phyloP scores from a whole-genome alignment of 2,113 vertebrate genomes.

The Lepisosteus osseus region DNA sequence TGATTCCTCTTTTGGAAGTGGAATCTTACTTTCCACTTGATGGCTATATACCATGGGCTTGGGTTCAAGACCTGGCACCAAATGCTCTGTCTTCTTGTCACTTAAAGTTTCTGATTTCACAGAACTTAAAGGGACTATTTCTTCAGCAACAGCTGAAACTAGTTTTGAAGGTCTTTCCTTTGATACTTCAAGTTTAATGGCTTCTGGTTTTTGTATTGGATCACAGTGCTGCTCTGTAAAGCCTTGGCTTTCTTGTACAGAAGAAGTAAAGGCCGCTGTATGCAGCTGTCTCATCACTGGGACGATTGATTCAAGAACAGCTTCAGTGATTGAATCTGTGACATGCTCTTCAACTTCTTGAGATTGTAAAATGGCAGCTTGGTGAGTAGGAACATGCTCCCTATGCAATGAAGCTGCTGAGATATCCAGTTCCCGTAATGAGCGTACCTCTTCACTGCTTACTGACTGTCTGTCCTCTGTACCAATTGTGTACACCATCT shows the following conservation, averaged over 20 bases:
- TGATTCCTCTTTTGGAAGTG: slow-evolving; percentile 60
- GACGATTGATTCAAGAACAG: slow-evolving; percentile 35
- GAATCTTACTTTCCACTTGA: slow-evolving; percentile 42
- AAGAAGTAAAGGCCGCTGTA: slow-evolving; percentile 45
- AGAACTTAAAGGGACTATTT: slow-evolving; percentile 46
- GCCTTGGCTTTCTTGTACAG: slow-evolving; percentile 58
- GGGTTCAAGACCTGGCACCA: slow-evolving; percentile 38
- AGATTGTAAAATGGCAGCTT: slow-evolving; percentile 58
- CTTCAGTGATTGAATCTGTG: slow-evolving; percentile 30
- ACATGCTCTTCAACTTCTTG: slow-evolving; percentile 53
- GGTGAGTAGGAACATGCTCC: slow-evolving; percentile 51
- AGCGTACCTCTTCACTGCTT: slow-evolving; percentile 54
- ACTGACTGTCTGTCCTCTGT: slow-evolving; percentile 55
- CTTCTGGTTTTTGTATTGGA: slow-evolving; percentile 56
- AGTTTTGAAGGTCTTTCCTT: slow-evolving; percentile 44
- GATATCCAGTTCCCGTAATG: slow-evolving; percentile 43
- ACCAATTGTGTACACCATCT: slow-evolving; percentile 61
- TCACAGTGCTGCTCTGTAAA: slow-evolving; percentile 63
- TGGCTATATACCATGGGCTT: slow-evolving; percentile 44
- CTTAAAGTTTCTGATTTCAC: slow-evolving; percentile 39
- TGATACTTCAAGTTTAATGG: slow-evolving; percentile 34
- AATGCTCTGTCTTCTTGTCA: slow-evolving; percentile 23
- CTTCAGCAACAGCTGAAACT: slow-evolving; percentile 52
- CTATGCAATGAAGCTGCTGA: slow-evolving; percentile 52
- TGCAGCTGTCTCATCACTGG: slow-evolving; percentile 45